Evolutionary conservation across 2,113 vertebrate genomes (phyloP).

Genomic region (Cyrtonyx montezumae): DNA sequence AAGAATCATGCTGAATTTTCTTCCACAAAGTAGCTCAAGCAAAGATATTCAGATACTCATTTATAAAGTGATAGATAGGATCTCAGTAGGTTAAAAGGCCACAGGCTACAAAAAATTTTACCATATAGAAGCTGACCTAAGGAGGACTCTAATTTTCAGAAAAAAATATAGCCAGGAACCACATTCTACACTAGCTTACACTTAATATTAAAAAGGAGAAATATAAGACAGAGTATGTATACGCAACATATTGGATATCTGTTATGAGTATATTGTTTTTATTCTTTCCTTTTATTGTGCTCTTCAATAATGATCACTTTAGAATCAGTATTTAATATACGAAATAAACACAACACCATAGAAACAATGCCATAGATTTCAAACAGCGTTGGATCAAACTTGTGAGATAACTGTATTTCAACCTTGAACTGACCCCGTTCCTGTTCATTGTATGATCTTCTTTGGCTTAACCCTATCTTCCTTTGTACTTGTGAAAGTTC

Average conservation of each 20-base stretch:
- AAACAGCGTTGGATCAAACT: not conserved
- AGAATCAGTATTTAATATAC: not conserved
- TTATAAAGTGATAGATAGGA: constrained; percentile 27
- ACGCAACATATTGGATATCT: not conserved
- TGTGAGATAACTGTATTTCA: not conserved
- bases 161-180: not conserved
- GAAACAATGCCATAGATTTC: not conserved
- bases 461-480: not conserved
- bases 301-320: not conserved
- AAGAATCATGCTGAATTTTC: constrained; percentile 44
- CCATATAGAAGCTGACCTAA: not conserved
- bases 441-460: not conserved
- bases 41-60: constrained; percentile 42
- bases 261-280: not conserved
- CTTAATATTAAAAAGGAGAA: not conserved
- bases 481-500: not conserved
- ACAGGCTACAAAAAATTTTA: constrained; percentile 5
- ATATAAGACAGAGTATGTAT: not conserved
- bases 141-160: not conserved
- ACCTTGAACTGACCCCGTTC: not conserved
- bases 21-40: constrained; percentile 8
- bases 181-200: not conserved
- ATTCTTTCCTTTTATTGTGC: not conserved
- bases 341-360: not conserved
- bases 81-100: constrained; percentile 9